Percentiles rank a stretch among this genome's conserved stretches.
These are phyloP conservation scores for Eupithecia insigniata DNA, from an alignment of 2,888 invertebrate species.

Conservation along the genomic window DNA sequence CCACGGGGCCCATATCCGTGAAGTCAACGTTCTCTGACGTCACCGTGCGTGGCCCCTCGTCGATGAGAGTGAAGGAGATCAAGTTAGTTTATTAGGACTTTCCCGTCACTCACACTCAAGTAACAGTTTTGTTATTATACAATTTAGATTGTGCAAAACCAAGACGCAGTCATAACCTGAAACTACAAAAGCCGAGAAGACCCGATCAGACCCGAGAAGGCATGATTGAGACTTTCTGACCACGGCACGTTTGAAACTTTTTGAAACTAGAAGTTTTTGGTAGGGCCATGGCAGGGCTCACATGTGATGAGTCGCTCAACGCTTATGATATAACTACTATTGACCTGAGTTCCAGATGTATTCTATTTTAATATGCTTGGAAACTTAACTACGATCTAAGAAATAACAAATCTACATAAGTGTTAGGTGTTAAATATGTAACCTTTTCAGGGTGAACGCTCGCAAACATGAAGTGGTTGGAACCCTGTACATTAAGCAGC, in stretches of 20 bases:
- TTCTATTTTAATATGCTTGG: not conserved
- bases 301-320: not conserved
- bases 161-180: not conserved
- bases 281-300: too few relatives aligned
- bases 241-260: not conserved
- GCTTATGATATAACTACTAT: not conserved
- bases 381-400: not conserved
- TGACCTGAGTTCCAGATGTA: not conserved
- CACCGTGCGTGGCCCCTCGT: slow-evolving; percentile 84
- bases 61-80: slow-evolving; percentile 84
- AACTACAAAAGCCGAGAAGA: too few relatives aligned
- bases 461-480: slow-evolving; percentile 84
- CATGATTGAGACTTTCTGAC: not conserved
- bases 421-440: not conserved
- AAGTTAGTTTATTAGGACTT: slow-evolving; percentile 78
- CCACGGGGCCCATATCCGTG: slow-evolving; percentile 85
- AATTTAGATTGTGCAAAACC: not conserved
- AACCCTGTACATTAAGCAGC: slow-evolving; percentile 86
- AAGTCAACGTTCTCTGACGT: slow-evolving; percentile 85
- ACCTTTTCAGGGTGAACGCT: slow-evolving; percentile 79
- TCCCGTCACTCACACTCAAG: not conserved
- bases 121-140: not conserved
- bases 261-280: not conserved
- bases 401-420: not conserved
- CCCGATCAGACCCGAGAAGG: too few relatives aligned